A percentile compares a stretch with the other conserved stretches of the same genome.
Evolutionary conservation across 2,888 invertebrate species (phyloP).

Genomic region (Apeira syringaria): DNA sequence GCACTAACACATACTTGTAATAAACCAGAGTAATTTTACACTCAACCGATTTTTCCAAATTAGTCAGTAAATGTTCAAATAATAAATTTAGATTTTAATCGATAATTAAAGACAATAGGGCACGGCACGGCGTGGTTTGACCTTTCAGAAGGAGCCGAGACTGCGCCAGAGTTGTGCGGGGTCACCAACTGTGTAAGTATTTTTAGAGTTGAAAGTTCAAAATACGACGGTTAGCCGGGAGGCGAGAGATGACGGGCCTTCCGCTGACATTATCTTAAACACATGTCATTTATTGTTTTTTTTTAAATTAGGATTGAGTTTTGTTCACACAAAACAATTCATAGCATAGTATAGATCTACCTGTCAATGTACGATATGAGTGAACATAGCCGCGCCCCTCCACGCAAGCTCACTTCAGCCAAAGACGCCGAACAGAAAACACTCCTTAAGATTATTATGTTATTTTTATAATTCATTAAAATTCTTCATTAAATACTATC

Average conservation of each 20-base stretch:
- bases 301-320: too few relatives aligned
- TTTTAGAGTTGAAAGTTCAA: slow-evolving; percentile 85
- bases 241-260: slow-evolving; percentile 25
- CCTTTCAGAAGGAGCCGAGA: slow-evolving; percentile 77
- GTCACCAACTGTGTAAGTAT: slow-evolving; percentile 78
- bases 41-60: neutral
- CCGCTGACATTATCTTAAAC: slow-evolving; percentile 16
- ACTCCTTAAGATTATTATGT: too few relatives aligned
- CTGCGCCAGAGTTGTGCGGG: slow-evolving; percentile 77
- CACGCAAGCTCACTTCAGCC: too few relatives aligned
- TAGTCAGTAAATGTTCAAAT: neutral
- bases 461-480: too few relatives aligned
- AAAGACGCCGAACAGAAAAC: too few relatives aligned
- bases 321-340: too few relatives aligned
- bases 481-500: too few relatives aligned
- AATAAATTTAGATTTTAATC: slow-evolving; percentile 27
- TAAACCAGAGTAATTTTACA: neutral
- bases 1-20: neutral
- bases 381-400: too few relatives aligned
- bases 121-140: slow-evolving; percentile 70
- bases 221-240: slow-evolving; percentile 70
- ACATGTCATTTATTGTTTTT: slow-evolving; percentile 7
- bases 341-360: too few relatives aligned
- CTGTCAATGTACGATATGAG: too few relatives aligned
- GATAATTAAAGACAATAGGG: slow-evolving; percentile 50